A percentile compares a stretch with the other conserved stretches of the same genome.
phyloP scores from a whole-genome alignment of 2,797 vertebrate genomes.

The Nothura maculosa region DNA sequence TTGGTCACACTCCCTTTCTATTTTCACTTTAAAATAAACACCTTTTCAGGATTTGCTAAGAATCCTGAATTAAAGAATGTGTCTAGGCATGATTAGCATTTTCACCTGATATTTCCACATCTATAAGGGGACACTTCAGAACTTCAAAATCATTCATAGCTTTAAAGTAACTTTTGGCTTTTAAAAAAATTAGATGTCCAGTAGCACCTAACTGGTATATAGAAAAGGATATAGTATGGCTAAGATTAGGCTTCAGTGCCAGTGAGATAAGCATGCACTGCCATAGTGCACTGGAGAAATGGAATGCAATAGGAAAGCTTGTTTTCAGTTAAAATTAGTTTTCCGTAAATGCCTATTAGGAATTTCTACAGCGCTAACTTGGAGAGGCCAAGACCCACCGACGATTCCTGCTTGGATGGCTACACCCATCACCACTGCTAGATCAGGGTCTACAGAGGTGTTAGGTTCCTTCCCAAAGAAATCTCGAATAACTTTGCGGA shows the following conservation, averaged over 20 bases:
- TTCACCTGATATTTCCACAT: constrained; percentile 14
- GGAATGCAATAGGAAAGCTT: constrained; percentile 5
- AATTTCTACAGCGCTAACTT: constrained; percentile 97
- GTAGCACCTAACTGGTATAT: background rate
- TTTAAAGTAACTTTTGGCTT: constrained; percentile 18
- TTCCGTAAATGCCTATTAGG: constrained; percentile 94
- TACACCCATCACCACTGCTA: constrained; percentile 95
- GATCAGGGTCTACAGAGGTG: constrained; percentile 94
- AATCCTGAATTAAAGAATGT: constrained; percentile 58
- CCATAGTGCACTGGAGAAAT: background rate
- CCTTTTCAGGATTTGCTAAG: constrained; percentile 62
- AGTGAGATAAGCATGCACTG: background rate
- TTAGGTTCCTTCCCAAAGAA: constrained; percentile 97
- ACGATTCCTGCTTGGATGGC: constrained; percentile 97
- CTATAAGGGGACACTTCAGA: background rate
- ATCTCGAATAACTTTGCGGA: constrained; percentile 90
- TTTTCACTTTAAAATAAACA: constrained; percentile 35
- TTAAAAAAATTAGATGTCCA: background rate
- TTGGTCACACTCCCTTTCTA: constrained; percentile 26
- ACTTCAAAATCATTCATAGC: constrained; percentile 20
- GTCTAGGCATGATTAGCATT: background rate
- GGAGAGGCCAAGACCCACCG: constrained; percentile 96
- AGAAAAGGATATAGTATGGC: background rate
- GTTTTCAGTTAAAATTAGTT: constrained; percentile 90
- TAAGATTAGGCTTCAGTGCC: background rate